phyloP scores from a whole-genome alignment of 2,888 invertebrate species.

The Lamproptera curius region DNA sequence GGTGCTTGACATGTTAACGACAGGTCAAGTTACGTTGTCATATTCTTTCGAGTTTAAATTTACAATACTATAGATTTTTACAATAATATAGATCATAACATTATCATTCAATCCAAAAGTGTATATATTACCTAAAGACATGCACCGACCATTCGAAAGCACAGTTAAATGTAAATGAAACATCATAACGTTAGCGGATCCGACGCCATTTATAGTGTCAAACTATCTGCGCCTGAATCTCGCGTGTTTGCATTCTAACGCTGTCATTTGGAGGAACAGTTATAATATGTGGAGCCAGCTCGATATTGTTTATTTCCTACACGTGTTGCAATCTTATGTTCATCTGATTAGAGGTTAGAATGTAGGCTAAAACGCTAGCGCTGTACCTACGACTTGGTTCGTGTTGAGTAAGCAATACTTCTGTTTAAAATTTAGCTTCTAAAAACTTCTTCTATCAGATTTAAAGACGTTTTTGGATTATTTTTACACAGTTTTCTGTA shows the following conservation, averaged over 20 bases:
- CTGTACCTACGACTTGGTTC: too few relatives aligned
- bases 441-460: too few relatives aligned
- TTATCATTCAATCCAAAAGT: too few relatives aligned
- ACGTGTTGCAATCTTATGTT: not conserved
- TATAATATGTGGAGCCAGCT: conserved; percentile 6
- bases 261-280: conserved; percentile 7
- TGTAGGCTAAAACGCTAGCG: not conserved
- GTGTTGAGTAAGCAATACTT: not conserved
- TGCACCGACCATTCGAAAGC: not conserved
- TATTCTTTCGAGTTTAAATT: too few relatives aligned
- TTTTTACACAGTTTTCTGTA: too few relatives aligned
- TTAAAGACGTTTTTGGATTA: too few relatives aligned
- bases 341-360: conserved; percentile 4
- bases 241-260: conserved; percentile 12
- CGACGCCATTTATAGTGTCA: not conserved
- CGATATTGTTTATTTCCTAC: conserved; percentile 15
- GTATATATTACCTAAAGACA: too few relatives aligned
- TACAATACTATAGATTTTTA: too few relatives aligned
- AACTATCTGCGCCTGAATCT: conserved; percentile 16
- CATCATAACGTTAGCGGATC: not conserved
- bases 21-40: too few relatives aligned
- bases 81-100: too few relatives aligned
- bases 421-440: too few relatives aligned
- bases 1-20: too few relatives aligned
- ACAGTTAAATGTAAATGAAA: not conserved